Base-by-base conservation (phyloP, 2,113 vertebrate genomes). In the Speoplatyrhinus poulsoni region DNA sequence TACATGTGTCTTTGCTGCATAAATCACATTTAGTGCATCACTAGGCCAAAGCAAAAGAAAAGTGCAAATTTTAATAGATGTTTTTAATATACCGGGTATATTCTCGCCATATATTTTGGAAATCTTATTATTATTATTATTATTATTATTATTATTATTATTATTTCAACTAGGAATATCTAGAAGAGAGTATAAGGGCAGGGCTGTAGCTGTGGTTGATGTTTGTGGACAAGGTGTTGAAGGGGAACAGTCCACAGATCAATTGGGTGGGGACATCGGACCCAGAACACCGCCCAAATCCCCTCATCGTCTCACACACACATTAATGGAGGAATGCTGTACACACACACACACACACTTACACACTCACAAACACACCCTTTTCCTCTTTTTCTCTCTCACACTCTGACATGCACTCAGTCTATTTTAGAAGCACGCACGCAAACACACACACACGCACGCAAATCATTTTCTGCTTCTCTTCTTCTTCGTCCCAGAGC, bases 141-240 rank as follows among this genome's bases (percentile, higher is more conserved):
- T 50, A 12, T 9, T 13, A 13, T 8, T 41, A 4, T 41, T 41
- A 4, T 41, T 41, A 5, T 52, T 52, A 52, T 11, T 11, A 12
- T 10, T 11, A 15, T 10, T 52, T 9, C 49, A 1, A 52, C 49
- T 48, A 59, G 41, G 33, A 71, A 64, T 72, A 26, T 49, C 58
- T 56, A 58, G 33, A 69, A 10, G 19, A 56, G 72, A 32, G 79
- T 72, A 56, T 65, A 66, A 56, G 61, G 67, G 68, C 10, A 60
- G 73, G 49, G 67, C 63, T 58, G 65, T 10, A 17, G n/a, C 16
- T 26, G 55, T 57, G 55, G 55, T 57, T 26, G 3, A 17, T 57
- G 7, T 83, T 80, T 71, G 72, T 64, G 85, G 85, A 86, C 73
- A 72, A 90, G 84, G 87, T 89, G 89, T 85, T 83, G 89, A 89